Conservation (phyloP, 2,113 vertebrate genomes). For the Ginglymostoma cirratum region DNA sequence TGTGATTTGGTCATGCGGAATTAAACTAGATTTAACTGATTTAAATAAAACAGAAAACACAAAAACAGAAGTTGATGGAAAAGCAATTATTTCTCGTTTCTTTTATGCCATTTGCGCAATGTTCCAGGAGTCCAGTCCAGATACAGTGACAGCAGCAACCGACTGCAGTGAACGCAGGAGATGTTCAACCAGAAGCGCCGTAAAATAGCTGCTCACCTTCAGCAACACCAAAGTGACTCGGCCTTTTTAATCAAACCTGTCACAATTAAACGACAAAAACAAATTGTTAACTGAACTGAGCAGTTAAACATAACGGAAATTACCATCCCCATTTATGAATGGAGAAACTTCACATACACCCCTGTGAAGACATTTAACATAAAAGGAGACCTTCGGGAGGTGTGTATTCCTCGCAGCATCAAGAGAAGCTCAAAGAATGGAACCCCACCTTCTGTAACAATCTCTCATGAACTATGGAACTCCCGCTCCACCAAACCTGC, state of each 20-base stretch:
- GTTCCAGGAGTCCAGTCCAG: not conserved
- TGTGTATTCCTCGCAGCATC: not conserved
- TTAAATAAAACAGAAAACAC: no score
- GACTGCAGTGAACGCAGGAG: no score
- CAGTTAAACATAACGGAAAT: not conserved
- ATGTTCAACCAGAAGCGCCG: not conserved
- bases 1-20: not conserved
- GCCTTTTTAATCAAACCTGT: not conserved
- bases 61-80: no score
- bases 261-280: not conserved
- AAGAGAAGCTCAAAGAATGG: not conserved
- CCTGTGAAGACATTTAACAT: not conserved
- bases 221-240: not conserved
- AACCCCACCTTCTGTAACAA: not conserved
- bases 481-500: not conserved
- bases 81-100: no score
- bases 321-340: not conserved
- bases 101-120: slow-evolving; percentile 9
- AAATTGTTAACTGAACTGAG: not conserved
- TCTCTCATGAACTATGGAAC: not conserved
- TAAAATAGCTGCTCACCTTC: not conserved
- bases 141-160: not conserved
- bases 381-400: not conserved
- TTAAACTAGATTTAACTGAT: not conserved
- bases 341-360: not conserved